Evolutionary conservation across 2,113 vertebrate genomes (phyloP).

Genomic region (Thermophis baileyi): DNA sequence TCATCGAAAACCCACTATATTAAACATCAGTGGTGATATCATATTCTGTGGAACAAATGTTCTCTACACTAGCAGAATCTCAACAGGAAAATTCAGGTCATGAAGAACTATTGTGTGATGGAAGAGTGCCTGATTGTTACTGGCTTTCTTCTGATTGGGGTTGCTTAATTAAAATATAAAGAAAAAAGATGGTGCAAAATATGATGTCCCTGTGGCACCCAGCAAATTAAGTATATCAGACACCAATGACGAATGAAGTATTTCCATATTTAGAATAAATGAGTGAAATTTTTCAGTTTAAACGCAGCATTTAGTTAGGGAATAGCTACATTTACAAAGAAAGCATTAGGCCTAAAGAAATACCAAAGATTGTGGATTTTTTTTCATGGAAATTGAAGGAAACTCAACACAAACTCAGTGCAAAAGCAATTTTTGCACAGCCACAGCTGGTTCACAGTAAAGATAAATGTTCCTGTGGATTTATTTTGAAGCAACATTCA

Average conservation of each 20-base stretch:
- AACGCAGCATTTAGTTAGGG: neutral
- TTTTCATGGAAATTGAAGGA: conserved; percentile 7
- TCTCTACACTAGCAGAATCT: neutral
- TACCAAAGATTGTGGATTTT: neutral
- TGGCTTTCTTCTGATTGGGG: conserved; percentile 17
- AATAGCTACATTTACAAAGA: neutral
- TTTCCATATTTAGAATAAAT: conserved; percentile 1
- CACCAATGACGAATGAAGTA: neutral
- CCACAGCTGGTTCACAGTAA: accelerated
- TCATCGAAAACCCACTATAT: neutral
- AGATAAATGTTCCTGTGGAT: neutral
- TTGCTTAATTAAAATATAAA: conserved; percentile 53
- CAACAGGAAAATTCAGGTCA: neutral
- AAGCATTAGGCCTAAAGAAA: neutral
- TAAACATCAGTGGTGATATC: neutral
- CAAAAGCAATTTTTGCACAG: neutral
- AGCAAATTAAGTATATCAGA: conserved; percentile 30
- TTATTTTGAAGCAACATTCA: neutral
- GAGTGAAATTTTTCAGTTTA: neutral
- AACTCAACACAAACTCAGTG: neutral
- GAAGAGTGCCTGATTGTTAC: neutral
- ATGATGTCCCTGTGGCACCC: neutral
- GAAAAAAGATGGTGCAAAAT: conserved; percentile 27
- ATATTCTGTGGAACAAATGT: accelerated
- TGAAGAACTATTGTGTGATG: neutral